Base-by-base conservation (phyloP, 2,797 vertebrate species). In the Pangasius krempfi region DNA sequence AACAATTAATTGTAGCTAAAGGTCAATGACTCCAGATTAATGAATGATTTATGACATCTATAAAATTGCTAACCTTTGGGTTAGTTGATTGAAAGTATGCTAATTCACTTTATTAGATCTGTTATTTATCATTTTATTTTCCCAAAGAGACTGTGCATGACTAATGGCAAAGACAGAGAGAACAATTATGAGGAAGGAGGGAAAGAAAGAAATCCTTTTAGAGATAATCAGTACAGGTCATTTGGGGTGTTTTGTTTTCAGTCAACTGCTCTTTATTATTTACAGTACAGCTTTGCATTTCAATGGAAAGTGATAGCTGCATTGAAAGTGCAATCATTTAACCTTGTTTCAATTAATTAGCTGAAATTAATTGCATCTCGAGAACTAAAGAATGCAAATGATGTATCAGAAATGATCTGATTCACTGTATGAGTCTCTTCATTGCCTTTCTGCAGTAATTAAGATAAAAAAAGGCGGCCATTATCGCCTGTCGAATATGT, bases 401-500 rank as follows among this genome's bases (percentile, higher is more conserved):
- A 78, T 68, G 72, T n/a, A 40, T 87, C 33, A 7, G 75, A 14
- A 81, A 40, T 58, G 37, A 83, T 47, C 37, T 2, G 37, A 50
- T 60, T 85, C 66, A 70, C 52, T 87, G 52, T 83, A 62, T 44
- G 75, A 82, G 86, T 5, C 37, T 87, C 52, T 56, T 75, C 37
- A 40, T 22, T 72, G 84, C 20, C n/a, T 60, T 64, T 86, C n/a
- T 2, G 68, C 84, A 16, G 30, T 86, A 87, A 75, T 37, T 70
- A 81, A 80, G 54, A 82, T 64, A 40, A 40, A 1, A 86, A 81
- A 81, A 88, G n/a, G 56, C 37, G 12, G 4, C 25, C 1, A 62
- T 82, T 82, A 47, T 89, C n/a, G 33, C 62, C 68, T 62, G 81
- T 78, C 85, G 79, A 54, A n/a, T 47, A 80, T 85, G 88, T 85